phyloP scores from a whole-genome alignment of 2,113 vertebrate species.

The Engraulis encrasicolus region DNA sequence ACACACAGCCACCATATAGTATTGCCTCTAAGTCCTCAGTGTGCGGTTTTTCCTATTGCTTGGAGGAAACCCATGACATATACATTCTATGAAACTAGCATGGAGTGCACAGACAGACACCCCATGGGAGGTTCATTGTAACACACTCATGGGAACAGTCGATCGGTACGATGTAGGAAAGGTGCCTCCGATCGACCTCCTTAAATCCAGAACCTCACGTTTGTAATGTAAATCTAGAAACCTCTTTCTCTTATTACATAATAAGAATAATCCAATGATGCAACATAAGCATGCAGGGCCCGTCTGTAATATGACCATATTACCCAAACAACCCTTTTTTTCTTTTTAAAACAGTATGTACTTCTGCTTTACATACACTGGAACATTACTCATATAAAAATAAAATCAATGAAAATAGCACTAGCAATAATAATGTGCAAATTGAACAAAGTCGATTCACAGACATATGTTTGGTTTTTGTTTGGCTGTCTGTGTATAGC shows the following conservation, averaged over 20 bases:
- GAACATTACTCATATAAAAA: slow-evolving; percentile 59
- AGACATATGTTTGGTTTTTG: slow-evolving; percentile 23
- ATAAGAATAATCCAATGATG: neutral
- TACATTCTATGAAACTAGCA: neutral
- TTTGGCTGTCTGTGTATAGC: slow-evolving; percentile 20
- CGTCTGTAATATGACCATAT: neutral
- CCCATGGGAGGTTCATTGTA: neutral
- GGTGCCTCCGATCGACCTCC: neutral
- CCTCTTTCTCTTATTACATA: neutral
- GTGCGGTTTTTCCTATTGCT: neutral
- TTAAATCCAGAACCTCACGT: neutral
- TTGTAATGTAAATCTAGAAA: too few relatives aligned
- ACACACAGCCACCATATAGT: slow-evolving; percentile 20
- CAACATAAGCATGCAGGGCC: slow-evolving; percentile 33
- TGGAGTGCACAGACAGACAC: neutral
- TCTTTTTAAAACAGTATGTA: neutral
- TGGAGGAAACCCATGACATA: neutral
- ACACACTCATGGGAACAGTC: neutral
- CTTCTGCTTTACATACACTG: slow-evolving; percentile 43
- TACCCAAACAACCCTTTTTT: neutral
- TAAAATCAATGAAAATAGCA: slow-evolving; percentile 43
- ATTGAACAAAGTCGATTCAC: slow-evolving; percentile 35
- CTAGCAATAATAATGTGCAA: slow-evolving; percentile 57
- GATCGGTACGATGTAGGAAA: neutral
- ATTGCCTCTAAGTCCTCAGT: slow-evolving; percentile 6